phyloP scores from a whole-genome alignment of 92 coral and sea anemone species.

The Palythoa grandiflora region DNA sequence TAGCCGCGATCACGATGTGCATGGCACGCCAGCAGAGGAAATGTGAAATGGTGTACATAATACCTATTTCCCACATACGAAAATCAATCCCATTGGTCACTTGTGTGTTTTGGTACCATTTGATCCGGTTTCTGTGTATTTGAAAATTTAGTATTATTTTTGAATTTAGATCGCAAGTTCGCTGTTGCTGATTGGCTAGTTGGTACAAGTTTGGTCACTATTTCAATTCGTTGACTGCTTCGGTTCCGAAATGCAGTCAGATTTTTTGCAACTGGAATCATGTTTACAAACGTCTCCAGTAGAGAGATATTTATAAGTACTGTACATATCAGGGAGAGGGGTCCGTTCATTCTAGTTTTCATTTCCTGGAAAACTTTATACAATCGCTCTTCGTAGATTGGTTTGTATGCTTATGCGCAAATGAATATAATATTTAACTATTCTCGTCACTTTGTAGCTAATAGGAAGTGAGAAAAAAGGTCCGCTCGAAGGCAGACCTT shows the following conservation, averaged over 20 bases:
- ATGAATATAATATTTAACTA: constrained; percentile 24
- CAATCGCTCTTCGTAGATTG: constrained; percentile 16
- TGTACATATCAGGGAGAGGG: constrained; percentile 19
- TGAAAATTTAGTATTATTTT: neutral
- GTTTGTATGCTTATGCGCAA: constrained; percentile 23
- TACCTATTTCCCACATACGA: neutral
- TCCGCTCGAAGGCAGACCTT: neutral
- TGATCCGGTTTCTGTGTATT: neutral
- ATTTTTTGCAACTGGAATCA: constrained; percentile 2
- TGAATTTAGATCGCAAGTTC: neutral
- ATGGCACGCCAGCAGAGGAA: too few species aligned
- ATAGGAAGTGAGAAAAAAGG: neutral
- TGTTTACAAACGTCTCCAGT: neutral
- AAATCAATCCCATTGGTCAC: neutral
- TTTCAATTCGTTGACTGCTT: neutral
- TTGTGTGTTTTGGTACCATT: neutral
- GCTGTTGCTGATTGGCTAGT: neutral
- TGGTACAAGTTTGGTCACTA: neutral
- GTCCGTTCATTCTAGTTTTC: constrained; percentile 4
- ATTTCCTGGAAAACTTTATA: constrained; percentile 16
- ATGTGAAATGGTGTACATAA: too few species aligned
- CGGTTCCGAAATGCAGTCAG: neutral
- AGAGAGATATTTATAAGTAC: constrained; percentile 43
- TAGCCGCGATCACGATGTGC: too few species aligned
- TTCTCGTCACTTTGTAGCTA: constrained; percentile 6